phyloP scores from a whole-genome alignment of 2,113 vertebrate genomes.

The Prunella himalayana region DNA sequence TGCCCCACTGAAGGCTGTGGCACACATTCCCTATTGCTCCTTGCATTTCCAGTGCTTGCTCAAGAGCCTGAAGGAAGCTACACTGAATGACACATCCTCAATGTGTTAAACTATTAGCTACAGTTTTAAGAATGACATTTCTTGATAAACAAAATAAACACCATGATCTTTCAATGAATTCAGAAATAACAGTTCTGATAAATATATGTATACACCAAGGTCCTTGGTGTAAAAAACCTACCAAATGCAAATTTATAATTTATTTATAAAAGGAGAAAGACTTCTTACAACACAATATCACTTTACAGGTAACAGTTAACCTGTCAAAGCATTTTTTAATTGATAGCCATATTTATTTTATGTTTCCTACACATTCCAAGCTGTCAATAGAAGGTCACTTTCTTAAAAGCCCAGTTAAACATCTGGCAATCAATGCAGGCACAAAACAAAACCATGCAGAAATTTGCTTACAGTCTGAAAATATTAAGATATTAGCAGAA shows the following conservation, averaged over 20 bases:
- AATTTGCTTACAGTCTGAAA: not conserved
- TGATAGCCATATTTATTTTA: not conserved
- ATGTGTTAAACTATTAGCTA: not conserved
- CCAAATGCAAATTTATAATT: not conserved
- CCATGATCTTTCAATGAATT: not conserved
- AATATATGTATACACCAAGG: no score
- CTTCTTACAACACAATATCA: not conserved
- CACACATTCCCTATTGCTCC: not conserved
- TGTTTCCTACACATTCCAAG: not conserved
- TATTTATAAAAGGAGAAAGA: not conserved
- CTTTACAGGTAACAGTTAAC: not conserved
- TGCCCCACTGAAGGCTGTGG: accelerated
- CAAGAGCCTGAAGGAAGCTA: not conserved
- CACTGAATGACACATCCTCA: not conserved
- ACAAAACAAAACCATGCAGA: not conserved
- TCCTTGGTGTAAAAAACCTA: not conserved
- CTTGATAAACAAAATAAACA: not conserved
- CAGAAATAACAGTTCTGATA: not conserved
- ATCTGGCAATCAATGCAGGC: accelerated
- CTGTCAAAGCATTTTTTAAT: not conserved
- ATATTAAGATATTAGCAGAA: not conserved
- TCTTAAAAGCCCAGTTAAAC: not conserved
- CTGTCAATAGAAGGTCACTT: not conserved
- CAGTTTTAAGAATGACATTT: not conserved
- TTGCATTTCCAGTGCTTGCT: not conserved